These are phyloP conservation scores for Cetoscarus ocellatus DNA, from an alignment of 2,797 vertebrate genomes.

Conservation along the genomic window DNA sequence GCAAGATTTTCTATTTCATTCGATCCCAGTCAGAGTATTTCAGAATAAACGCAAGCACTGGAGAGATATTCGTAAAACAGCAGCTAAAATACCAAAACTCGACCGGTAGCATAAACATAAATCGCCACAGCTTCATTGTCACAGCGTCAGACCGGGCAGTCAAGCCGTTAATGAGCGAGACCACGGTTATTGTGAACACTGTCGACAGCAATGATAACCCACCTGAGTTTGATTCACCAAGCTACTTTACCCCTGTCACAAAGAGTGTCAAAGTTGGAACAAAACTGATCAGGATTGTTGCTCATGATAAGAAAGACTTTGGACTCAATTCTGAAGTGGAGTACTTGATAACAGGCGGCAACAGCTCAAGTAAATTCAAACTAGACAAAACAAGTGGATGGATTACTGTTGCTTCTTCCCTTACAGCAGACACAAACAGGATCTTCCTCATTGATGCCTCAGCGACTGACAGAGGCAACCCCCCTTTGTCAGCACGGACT, in stretches of 20 bases:
- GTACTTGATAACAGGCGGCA: constrained; percentile 88
- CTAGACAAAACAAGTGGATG: constrained; percentile 92
- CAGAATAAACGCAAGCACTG: constrained; percentile 93
- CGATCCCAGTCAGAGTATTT: constrained; percentile 97
- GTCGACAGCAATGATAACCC: constrained; percentile 97
- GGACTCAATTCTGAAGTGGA: constrained; percentile 95
- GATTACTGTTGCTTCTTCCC: constrained; percentile 91
- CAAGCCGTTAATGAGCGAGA: constrained; percentile 94
- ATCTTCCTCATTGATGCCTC: constrained; percentile 88
- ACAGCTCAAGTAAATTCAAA: constrained; percentile 89
- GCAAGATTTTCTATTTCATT: constrained; percentile 97
- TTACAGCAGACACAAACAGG: constrained; percentile 89
- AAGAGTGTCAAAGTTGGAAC: constrained; percentile 95
- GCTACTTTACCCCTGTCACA: constrained; percentile 95
- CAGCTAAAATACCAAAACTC: constrained; percentile 92
- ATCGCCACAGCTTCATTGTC: constrained; percentile 97
- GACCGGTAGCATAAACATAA: constrained; percentile 90
- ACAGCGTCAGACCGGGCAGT: constrained; percentile 93
- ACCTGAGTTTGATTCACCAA: constrained; percentile 86
- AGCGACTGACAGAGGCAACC: constrained; percentile 94
- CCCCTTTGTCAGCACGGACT: constrained; percentile 88
- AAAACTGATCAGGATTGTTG: constrained; percentile 89
- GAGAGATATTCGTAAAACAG: constrained; percentile 96
- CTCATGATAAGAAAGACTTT: constrained; percentile 94
- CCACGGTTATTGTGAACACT: constrained; percentile 93